Evolutionary conservation across 2,797 vertebrate genomes (phyloP).

Genomic region (Phataginus tricuspis): DNA sequence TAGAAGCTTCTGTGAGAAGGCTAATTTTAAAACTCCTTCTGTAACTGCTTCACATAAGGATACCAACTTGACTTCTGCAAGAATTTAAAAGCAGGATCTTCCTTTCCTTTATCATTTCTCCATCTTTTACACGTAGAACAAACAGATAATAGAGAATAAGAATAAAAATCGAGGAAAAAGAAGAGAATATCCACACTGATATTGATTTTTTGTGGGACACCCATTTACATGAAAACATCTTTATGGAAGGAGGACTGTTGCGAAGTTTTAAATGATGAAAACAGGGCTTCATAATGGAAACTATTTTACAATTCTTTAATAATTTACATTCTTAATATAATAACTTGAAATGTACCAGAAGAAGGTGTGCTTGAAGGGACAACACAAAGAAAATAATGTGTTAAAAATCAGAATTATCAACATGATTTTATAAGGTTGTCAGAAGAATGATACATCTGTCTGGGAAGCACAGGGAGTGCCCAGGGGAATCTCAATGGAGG

Average conservation of each 20-base stretch:
- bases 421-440: conserved; percentile 32
- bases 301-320: conserved; percentile 60
- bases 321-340: conserved; percentile 39
- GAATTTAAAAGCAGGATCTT: not conserved
- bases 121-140: not conserved
- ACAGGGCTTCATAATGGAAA: conserved; percentile 59
- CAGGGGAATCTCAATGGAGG: not conserved
- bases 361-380: conserved; percentile 52
- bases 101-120: not conserved
- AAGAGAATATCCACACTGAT: not conserved
- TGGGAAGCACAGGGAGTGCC: not conserved
- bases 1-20: not conserved
- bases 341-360: conserved; percentile 34
- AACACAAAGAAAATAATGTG: conserved; percentile 59
- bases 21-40: not conserved
- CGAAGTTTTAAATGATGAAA: not conserved
- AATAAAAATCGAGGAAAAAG: not conserved
- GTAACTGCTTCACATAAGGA: not conserved
- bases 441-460: not conserved
- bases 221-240: conserved; percentile 8
- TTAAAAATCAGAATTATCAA: conserved; percentile 15
- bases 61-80: not conserved
- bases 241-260: not conserved
- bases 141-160: not conserved
- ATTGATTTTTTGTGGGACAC: not conserved